phyloP scores from a whole-genome alignment of 2,888 invertebrate species.

The Epinotia demarniana region DNA sequence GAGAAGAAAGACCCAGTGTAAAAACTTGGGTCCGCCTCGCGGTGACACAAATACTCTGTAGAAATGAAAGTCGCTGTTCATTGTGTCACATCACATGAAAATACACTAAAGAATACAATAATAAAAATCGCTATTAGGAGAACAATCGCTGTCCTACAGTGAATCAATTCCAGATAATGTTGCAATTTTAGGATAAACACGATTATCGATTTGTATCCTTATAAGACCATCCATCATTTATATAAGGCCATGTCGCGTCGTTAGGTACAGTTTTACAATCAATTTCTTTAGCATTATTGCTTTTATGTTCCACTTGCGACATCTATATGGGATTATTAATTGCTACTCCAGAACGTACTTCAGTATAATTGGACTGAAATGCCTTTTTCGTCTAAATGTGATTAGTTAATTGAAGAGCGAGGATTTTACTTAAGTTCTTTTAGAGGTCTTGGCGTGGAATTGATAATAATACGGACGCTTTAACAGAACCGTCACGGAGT shows the following conservation, averaged over 20 bases:
- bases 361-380: slow-evolving; percentile 52
- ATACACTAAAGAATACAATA: neutral
- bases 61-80: slow-evolving; percentile 23
- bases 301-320: slow-evolving; percentile 1
- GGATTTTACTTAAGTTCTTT: slow-evolving; percentile 37
- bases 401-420: slow-evolving; percentile 56
- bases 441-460: slow-evolving; percentile 63
- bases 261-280: slow-evolving; percentile 30
- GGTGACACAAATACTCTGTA: slow-evolving; percentile 27
- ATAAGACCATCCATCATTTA: neutral
- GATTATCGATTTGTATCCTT: neutral
- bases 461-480: slow-evolving; percentile 64
- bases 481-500: slow-evolving; percentile 64
- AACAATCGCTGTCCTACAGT: neutral
- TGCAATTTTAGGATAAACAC: neutral
- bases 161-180: neutral
- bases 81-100: slow-evolving; percentile 21
- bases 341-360: slow-evolving; percentile 48
- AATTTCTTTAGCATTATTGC: neutral
- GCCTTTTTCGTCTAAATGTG: slow-evolving; percentile 52
- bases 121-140: neutral
- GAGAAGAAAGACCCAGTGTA: slow-evolving; percentile 14
- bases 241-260: neutral
- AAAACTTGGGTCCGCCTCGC: slow-evolving; percentile 12
- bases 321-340: slow-evolving; percentile 29